Evolutionary conservation across 30 jellyfish, hydroid and myxozoan species (phyloP), one percentile per base, ranked within the genome.

Genomic region (Chrysaora quinquecirrha): DNA sequence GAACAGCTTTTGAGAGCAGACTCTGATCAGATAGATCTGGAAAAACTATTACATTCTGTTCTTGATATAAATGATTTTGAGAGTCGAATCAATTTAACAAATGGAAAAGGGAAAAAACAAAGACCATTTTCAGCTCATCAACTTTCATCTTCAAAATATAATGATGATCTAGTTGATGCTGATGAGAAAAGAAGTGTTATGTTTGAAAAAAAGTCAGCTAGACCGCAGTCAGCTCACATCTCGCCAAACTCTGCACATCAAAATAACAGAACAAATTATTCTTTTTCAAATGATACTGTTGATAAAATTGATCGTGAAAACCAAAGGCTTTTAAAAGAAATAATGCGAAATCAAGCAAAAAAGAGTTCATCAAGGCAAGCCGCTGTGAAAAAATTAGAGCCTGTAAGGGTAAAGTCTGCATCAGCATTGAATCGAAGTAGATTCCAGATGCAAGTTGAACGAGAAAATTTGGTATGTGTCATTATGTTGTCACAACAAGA

Each of bases 261-360:
- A n/a, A 32, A 47, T 34, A 72, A 29, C 92, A 28, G 94, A 23
- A 33, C 71, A 52, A 93, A 87, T 75, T 86, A 86, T 61, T 93
- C 98, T 0, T 93, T 93, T 70, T 73, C 88, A 1, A 87, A 93
- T 78, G 83, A 71, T n/a, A 85, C 80, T 81, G 98, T 93, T 3
- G 80, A 87, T 11, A 79, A 76, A 30, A 93, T 93, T 67, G 98
- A 93, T 62, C 83, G 90, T 27, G 98, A 93, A 71, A 93, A 93
- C 48, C 96, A 93, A 49, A 66, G 98, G 62, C 90, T 93, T 52
- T 74, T 93, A 0, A 81, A 69, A 49, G 94, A 88, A 70, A 56
- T 93, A 64, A 34, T 85, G 71, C 16, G 64, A 50, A 48, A 78
- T 0, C 90, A 82, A 61, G 80, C 67, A 30, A 78, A 79, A 71